Percentiles rank a stretch among this genome's conserved stretches.
These are phyloP conservation scores for Coremacera marginata DNA, from an alignment of 2,888 invertebrate genomes.

Conservation along the genomic window DNA sequence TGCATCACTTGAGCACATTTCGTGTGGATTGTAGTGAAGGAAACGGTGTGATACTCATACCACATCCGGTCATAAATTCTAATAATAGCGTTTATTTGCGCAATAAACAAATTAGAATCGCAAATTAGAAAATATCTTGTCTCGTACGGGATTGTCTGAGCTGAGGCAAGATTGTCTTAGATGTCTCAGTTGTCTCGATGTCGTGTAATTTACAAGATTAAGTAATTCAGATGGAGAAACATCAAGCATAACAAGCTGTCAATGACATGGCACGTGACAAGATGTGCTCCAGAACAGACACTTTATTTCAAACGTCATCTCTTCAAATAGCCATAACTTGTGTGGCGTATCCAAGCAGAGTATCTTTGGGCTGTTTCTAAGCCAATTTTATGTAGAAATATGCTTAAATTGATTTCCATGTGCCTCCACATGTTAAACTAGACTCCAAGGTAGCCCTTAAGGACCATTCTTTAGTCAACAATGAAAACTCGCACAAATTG, in stretches of 20 bases:
- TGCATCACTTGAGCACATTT: neutral
- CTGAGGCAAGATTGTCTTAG: constrained; percentile 1
- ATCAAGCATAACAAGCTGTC: neutral
- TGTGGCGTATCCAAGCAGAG: neutral
- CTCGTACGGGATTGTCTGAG: neutral
- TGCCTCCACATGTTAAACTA: no score
- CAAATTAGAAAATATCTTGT: constrained; percentile 34
- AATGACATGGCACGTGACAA: constrained; percentile 10
- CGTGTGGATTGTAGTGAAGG: neutral
- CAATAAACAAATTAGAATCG: constrained; percentile 39
- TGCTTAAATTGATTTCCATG: neutral
- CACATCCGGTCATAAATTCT: constrained; percentile 38
- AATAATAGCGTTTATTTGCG: constrained; percentile 36
- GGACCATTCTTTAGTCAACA: no score
- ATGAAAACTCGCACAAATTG: no score
- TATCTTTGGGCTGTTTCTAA: no score
- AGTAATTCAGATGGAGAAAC: neutral
- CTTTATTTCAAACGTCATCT: neutral
- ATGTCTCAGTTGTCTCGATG: neutral
- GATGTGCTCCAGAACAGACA: neutral
- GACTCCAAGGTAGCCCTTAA: no score
- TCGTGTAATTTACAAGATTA: constrained; percentile 1
- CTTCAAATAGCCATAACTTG: neutral
- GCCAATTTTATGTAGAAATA: neutral
- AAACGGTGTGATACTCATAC: constrained; percentile 1